Base-by-base conservation (phyloP, 2,113 vertebrate genomes). In the Eudorcas thomsonii region DNA sequence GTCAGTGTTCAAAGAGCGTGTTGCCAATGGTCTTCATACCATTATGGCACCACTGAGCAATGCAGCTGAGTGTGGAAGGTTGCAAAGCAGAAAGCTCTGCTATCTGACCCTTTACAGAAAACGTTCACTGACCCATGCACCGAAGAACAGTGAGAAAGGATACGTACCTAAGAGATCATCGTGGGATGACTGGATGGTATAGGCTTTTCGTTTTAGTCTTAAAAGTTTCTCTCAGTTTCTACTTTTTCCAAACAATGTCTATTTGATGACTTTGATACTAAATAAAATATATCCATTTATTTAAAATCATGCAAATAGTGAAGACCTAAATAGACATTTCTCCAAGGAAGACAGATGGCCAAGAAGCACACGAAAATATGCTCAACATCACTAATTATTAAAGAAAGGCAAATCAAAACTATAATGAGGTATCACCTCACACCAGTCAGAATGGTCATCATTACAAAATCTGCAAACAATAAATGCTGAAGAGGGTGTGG, bases 81-180 rank as follows among this genome's bases (percentile, higher is more conserved):
- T 8, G 9, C 1, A 52, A 71, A 30, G 45, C 48, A 62, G 74
- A 48, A 26, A 52, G 7, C 3, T 9, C 4, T 14, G 28, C 54
- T 64, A 1, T 4, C 33, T 19, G 14, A 36, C 9, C 21, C 81
- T 88, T n/a, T 19, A 13, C 26, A 50, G 81, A 50, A 50, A 28
- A 54, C 8, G 14, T 12, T 5, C 30, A 36, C 62, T 4, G 3
- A 48, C 5, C 14, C 7, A 2, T 8, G 28, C 2, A 7, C 9
- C 28, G 4, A 62, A 54, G 62, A 25, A 17, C 33, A 80, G 26
- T 11, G 2, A 26, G 39, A 23, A 12, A 57, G 4, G 45, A 52
- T n/a, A 60, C 0, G 14, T 0, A 12, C 1, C 57, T 7, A 28
- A 59, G 39, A n/a, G 26, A 2, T 33, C 12, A 12, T 2, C 17